Percentiles rank a stretch among this genome's conserved stretches.
Evolutionary conservation across 2,888 invertebrate species (phyloP).

Genomic region (Eretmocerus hayati): DNA sequence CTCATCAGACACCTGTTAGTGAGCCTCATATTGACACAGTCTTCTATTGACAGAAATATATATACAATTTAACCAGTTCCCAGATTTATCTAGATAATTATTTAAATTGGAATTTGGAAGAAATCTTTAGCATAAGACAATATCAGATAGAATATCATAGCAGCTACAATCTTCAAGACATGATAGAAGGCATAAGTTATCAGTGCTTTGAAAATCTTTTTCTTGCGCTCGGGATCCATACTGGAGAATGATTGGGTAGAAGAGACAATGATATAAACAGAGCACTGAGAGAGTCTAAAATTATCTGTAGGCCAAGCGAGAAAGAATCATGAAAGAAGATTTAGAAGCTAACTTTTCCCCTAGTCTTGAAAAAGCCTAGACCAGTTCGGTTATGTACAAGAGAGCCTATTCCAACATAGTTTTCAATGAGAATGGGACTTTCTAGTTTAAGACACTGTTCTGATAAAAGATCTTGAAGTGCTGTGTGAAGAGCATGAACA

Average conservation of each 20-base stretch:
- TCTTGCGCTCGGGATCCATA: slow-evolving; percentile 12
- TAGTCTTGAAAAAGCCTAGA: slow-evolving; percentile 79
- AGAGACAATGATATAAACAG: slow-evolving; percentile 7
- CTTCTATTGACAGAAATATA: slow-evolving; percentile 7
- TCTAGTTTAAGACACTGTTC: slow-evolving; percentile 56
- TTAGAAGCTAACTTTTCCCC: slow-evolving; percentile 73
- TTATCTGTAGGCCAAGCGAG: no score
- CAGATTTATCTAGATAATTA: slow-evolving; percentile 14
- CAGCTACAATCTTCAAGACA: slow-evolving; percentile 16
- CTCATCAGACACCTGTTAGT: slow-evolving; percentile 18
- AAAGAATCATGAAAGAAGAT: slow-evolving; percentile 1
- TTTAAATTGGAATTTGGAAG: slow-evolving; percentile 13
- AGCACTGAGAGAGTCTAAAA: no score
- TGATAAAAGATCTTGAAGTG: slow-evolving; percentile 31
- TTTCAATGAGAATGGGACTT: slow-evolving; percentile 68
- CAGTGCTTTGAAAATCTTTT: slow-evolving; percentile 10
- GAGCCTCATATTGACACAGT: no score
- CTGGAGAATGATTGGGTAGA: slow-evolving; percentile 8
- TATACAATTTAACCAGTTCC: slow-evolving; percentile 5
- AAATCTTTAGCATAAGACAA: slow-evolving; percentile 12
- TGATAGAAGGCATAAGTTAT: slow-evolving; percentile 18
- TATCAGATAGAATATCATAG: slow-evolving; percentile 13
- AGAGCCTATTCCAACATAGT: slow-evolving; percentile 72
- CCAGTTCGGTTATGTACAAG: slow-evolving; percentile 75
- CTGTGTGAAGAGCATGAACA: slow-evolving; percentile 34